These are phyloP conservation scores for Sepiola atlantica DNA, from an alignment of 2,888 invertebrate species.

Conservation along the genomic window DNA sequence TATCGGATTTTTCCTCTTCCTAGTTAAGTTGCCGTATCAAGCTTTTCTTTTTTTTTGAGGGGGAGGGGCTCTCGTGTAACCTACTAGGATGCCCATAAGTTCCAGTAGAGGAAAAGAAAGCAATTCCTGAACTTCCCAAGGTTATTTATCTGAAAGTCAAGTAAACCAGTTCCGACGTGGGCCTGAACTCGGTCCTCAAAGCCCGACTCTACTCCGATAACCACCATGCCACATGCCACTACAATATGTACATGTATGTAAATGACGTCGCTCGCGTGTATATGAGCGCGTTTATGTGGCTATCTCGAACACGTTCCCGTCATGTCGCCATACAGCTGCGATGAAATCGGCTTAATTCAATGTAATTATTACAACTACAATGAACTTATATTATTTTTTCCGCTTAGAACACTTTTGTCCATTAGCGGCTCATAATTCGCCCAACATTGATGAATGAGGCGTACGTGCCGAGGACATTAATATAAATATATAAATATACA, in stretches of 20 bases:
- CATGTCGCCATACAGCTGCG: background rate
- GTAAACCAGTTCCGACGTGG: too few relatives aligned
- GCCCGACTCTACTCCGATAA: too few relatives aligned
- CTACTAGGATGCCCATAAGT: too few relatives aligned
- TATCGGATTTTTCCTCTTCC: too few relatives aligned
- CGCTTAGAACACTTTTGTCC: background rate
- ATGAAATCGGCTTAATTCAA: background rate
- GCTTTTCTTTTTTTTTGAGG: too few relatives aligned
- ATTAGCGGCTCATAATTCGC: background rate
- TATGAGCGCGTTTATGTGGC: background rate
- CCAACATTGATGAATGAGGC: background rate
- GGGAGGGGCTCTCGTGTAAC: too few relatives aligned
- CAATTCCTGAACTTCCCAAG: too few relatives aligned
- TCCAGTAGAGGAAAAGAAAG: too few relatives aligned
- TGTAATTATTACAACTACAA: background rate
- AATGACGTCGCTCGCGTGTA: background rate
- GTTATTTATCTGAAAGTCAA: too few relatives aligned
- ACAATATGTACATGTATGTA: background rate
- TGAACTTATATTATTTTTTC: background rate
- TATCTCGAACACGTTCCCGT: background rate
- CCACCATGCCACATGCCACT: too few relatives aligned
- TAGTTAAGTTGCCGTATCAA: too few relatives aligned
- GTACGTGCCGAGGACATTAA: background rate
- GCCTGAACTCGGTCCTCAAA: too few relatives aligned
- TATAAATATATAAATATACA: conserved; percentile 15